Percentiles rank a stretch among this genome's conserved stretches.
These are phyloP conservation scores for Zygaena filipendulae DNA, from an alignment of 2,888 invertebrate species.

Conservation along the genomic window DNA sequence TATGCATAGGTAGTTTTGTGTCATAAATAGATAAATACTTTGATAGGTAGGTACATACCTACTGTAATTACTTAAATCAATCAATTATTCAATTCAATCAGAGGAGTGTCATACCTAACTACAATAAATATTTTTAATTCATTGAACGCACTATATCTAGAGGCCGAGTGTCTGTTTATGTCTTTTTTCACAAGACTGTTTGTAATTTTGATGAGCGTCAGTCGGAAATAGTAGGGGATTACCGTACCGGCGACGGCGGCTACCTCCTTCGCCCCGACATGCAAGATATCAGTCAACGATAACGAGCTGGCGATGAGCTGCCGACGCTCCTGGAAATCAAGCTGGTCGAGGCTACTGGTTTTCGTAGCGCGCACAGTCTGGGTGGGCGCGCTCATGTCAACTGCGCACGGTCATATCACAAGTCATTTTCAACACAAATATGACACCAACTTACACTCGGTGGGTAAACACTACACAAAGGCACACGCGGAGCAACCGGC, in stretches of 20 bases:
- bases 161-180: conserved; percentile 24
- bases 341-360: conserved; percentile 87
- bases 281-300: conserved; percentile 86
- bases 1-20: too few relatives aligned
- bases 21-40: too few relatives aligned
- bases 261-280: conserved; percentile 73
- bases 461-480: conserved; percentile 47
- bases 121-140: too few relatives aligned
- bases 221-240: too few relatives aligned
- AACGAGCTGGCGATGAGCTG: conserved; percentile 89
- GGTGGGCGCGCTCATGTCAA: conserved; percentile 66
- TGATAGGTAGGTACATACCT: too few relatives aligned
- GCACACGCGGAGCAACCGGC: conserved; percentile 42
- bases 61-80: too few relatives aligned
- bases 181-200: conserved; percentile 31
- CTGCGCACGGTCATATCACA: conserved; percentile 54
- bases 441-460: conserved; percentile 38
- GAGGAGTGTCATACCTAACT: too few relatives aligned
- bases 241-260: conserved; percentile 64
- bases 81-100: too few relatives aligned
- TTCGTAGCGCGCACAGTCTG: conserved; percentile 67
- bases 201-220: too few relatives aligned
- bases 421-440: conserved; percentile 37
- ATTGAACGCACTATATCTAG: too few relatives aligned
- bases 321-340: conserved; percentile 92